Evolutionary conservation across 30 jellyfish, hydroid and myxozoan species (phyloP).

Genomic region (Calvadosia cruxmelitensis): DNA sequence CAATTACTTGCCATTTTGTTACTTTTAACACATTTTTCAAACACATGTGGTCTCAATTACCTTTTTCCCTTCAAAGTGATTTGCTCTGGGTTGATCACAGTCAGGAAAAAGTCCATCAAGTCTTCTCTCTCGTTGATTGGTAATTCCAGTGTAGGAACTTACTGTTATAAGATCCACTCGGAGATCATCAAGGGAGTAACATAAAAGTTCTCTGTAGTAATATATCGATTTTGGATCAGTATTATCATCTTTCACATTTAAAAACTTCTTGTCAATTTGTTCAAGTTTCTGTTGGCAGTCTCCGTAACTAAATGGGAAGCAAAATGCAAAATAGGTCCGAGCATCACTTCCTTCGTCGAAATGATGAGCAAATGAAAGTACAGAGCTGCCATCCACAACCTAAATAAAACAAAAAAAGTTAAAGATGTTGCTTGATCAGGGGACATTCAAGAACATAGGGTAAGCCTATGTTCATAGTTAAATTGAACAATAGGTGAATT

Average conservation of each 20-base stretch:
- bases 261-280: constrained; percentile 12
- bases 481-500: background rate
- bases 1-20: too few species aligned
- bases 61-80: constrained; percentile 36
- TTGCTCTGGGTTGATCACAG: constrained; percentile 12
- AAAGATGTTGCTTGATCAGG: too few species aligned
- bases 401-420: constrained; percentile 15
- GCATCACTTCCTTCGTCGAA: constrained; percentile 38
- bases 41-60: constrained; percentile 9
- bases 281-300: constrained; percentile 57
- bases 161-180: constrained; percentile 63
- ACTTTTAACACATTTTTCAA: too few species aligned
- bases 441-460: too few species aligned
- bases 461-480: too few species aligned
- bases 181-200: constrained; percentile 55
- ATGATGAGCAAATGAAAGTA: constrained; percentile 40
- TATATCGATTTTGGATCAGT: constrained; percentile 20
- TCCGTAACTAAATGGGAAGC: constrained; percentile 62
- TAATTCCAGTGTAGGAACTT: constrained; percentile 41
- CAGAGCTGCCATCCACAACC: constrained; percentile 64
- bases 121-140: constrained; percentile 24
- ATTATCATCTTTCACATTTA: background rate
- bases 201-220: constrained; percentile 62
- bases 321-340: constrained; percentile 68
- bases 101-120: constrained; percentile 55